Evolutionary conservation across 2,113 vertebrate species (phyloP).

Genomic region (Orthonyx spaldingii): DNA sequence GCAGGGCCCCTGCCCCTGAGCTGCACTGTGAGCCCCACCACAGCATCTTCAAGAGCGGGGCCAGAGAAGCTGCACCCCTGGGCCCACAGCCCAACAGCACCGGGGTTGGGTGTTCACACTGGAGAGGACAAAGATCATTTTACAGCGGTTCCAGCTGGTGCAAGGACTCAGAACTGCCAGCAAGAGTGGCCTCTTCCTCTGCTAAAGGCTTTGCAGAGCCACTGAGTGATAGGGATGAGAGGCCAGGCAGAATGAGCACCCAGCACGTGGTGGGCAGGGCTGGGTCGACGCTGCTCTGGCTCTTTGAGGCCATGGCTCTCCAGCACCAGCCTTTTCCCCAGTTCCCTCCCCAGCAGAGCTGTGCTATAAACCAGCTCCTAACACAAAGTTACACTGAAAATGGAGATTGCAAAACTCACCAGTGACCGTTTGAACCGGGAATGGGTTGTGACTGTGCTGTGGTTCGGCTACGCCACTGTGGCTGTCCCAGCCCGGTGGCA

Average conservation of each 20-base stretch:
- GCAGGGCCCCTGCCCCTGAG: not conserved
- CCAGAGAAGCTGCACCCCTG: not conserved
- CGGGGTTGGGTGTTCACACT: not conserved
- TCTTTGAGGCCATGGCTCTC: not conserved
- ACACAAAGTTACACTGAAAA: not conserved
- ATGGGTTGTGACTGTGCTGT: not conserved
- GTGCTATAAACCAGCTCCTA: not conserved
- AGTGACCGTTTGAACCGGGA: not conserved
- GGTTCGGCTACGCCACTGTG: not conserved
- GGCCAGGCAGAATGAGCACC: not conserved
- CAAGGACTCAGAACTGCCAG: not conserved
- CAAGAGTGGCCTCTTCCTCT: not conserved
- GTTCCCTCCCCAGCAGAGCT: not conserved
- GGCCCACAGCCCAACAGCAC: not conserved
- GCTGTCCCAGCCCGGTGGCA: not conserved
- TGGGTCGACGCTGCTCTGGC: fast-evolving
- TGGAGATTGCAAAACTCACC: constrained; percentile 49
- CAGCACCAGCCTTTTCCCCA: not conserved
- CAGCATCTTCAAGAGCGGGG: not conserved
- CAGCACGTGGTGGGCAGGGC: not conserved
- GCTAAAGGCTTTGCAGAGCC: not conserved
- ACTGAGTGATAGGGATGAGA: not conserved
- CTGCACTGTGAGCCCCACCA: fast-evolving
- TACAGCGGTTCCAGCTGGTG: not conserved
- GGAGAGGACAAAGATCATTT: not conserved